Evolutionary conservation across 2,888 invertebrate genomes (phyloP), one percentile per base, ranked within the genome.

Genomic region (Pseudeuparius sepicola): DNA sequence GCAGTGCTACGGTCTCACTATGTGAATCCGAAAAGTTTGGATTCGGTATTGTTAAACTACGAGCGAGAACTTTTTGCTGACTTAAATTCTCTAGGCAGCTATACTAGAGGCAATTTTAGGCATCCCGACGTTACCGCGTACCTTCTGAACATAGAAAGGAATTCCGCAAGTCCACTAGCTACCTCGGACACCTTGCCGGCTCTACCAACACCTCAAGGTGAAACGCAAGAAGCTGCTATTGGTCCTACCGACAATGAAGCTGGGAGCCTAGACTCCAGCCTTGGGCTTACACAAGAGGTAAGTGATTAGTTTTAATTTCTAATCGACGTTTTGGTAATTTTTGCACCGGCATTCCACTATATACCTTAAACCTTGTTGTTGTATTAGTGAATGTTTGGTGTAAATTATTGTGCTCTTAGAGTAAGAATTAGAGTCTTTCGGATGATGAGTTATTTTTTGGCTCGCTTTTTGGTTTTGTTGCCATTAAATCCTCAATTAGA

Each of bases 21-120:
- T 51, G 67, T 80, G 15, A 79, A 81, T 49, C 81, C 81, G 0
- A 83, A 83, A 53, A 79, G 73, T 36, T 55, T 80, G 31, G 82
- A 82, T 57, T 75, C 77, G 31, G 67, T 79, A 33, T 59, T 82
- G 36, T 61, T 80, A 4, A 77, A 77, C 51, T 79, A 82, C 57
- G 79, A 82, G 59, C 66, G 79, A 51, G 75, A 73, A 57, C 63
- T 78, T 47, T 85, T 80, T 56, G 81, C 73, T 52, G 82, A 80
- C 52, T 59, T 83, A 31, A 79, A 82, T 56, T 74, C 79, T 3
- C 61, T 83, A 28, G 82, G 82, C 3, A 59, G 73, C 43, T 75
- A 73, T 52, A 69, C 70, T 46, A 61, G 67, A 59, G 63, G 65
- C 48, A 54, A 67, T 44, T 55, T 60, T 45, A 55, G 68, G 52